phyloP scores from a whole-genome alignment of 2,888 invertebrate genomes.

The Nasonovia ribisnigri region DNA sequence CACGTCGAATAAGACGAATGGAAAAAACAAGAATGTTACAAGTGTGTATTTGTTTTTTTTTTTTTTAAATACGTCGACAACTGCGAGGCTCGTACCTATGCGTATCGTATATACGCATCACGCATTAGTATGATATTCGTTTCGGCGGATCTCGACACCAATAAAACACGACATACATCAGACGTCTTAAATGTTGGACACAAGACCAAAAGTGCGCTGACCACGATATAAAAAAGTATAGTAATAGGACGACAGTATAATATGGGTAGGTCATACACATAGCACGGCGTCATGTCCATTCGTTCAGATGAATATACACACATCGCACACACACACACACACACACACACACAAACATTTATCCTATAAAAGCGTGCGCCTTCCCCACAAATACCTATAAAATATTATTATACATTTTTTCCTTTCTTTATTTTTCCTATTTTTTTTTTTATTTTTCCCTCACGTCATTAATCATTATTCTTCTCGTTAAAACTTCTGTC shows the following conservation, averaged over 20 bases:
- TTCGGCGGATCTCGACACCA: neutral
- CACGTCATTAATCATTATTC: constrained; percentile 63
- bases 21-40: neutral
- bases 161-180: neutral
- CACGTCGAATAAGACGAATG: neutral
- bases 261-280: neutral
- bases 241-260: constrained; percentile 10
- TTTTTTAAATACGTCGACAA: neutral
- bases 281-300: neutral
- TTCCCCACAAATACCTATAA: constrained; percentile 12
- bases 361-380: neutral
- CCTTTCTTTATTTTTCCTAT: neutral
- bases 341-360: neutral
- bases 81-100: neutral
- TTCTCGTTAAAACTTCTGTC: constrained; percentile 65
- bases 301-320: neutral
- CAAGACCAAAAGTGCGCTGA: neutral
- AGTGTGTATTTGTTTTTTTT: neutral
- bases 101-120: neutral
- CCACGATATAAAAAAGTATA: neutral
- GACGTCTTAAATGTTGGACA: neutral
- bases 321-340: neutral
- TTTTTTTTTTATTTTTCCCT: constrained; percentile 31
- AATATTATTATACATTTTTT: constrained; percentile 22
- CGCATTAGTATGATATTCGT: neutral